These are phyloP conservation scores for Teinopalpus imperialis DNA, from an alignment of 2,888 invertebrate species.

Conservation along the genomic window DNA sequence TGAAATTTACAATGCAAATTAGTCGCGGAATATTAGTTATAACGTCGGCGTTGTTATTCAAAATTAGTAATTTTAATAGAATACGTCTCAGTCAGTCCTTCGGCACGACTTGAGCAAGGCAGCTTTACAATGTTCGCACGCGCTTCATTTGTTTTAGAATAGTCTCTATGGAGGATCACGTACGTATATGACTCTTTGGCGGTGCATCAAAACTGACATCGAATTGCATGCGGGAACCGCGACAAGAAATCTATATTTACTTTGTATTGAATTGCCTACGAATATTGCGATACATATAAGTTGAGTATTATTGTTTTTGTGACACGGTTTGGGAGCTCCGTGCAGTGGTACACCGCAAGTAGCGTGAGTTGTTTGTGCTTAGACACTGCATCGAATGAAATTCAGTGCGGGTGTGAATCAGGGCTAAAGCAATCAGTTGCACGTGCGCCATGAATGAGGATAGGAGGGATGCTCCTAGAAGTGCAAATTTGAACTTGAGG, in stretches of 20 bases:
- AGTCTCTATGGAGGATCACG: slow-evolving; percentile 70
- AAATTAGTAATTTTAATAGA: slow-evolving; percentile 80
- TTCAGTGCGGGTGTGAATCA: slow-evolving; percentile 45
- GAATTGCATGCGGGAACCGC: slow-evolving; percentile 58
- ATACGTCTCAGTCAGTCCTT: slow-evolving; percentile 74
- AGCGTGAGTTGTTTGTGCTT: slow-evolving; percentile 56
- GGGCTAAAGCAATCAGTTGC: slow-evolving; percentile 31
- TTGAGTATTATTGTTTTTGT: slow-evolving; percentile 61
- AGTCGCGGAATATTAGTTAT: slow-evolving; percentile 77
- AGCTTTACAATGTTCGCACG: slow-evolving; percentile 60
- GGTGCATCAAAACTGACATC: slow-evolving; percentile 43
- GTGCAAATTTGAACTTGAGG: slow-evolving; percentile 53
- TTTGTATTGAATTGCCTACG: slow-evolving; percentile 55
- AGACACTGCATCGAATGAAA: slow-evolving; percentile 51
- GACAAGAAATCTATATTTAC: slow-evolving; percentile 64
- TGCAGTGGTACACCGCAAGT: slow-evolving; percentile 63
- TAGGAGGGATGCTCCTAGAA: slow-evolving; percentile 53
- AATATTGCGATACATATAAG: slow-evolving; percentile 67
- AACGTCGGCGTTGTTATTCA: slow-evolving; percentile 76
- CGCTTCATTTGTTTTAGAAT: slow-evolving; percentile 45
- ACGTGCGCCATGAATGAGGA: slow-evolving; percentile 47
- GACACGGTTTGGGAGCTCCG: slow-evolving; percentile 62
- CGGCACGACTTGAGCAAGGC: slow-evolving; percentile 70
- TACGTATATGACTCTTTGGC: slow-evolving; percentile 54
- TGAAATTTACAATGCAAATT: slow-evolving; percentile 81